Base-by-base conservation (phyloP, 2,888 invertebrate species). In the Cyaniris semiargus region DNA sequence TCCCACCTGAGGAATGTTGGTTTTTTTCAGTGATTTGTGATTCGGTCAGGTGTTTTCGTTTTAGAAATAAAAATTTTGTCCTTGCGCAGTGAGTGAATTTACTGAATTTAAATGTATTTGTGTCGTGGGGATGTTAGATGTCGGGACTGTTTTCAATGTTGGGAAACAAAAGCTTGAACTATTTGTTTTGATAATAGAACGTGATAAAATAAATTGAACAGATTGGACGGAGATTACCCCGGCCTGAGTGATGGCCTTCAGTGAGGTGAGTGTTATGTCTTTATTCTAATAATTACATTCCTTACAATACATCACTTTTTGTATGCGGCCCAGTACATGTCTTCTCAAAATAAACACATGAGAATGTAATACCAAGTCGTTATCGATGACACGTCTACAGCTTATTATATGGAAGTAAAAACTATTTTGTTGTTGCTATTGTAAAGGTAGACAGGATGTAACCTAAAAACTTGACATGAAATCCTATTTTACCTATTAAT, bases 191-290 rank as follows among this genome's bases (percentile, higher is more conserved):
- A 91, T 91, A 74, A 23, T 74, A 90, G 87, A 88, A 84, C 86
- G 90, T 88, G 90, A 86, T 89, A 90, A 87, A 90, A 85, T 89
- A 88, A 89, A 90, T 88, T 89, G 86, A 89, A 87, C 91, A 93
- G 94, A 93, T 94, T 90, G 93, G 92, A 91, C 88, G 91, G 92
- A 91, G 92, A 90, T 92, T 90, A 90, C 94, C 90, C 90, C 92
- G 90, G 94, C 92, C 93, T 89, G 95, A 95, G 95, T 94, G 89
- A 96, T 96, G 96, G 96, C 96, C 96, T 96, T 96, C 95, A 96
- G 96, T 95, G 96, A 96, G 96, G 96, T 96, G 90, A 95, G 95
- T 93, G 83, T 84, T 80, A 74, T 13, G 60, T 77, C 70, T 78
- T 79, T 79, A 79, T 78, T 74, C 34, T 23, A 70, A 34, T 60